Evolutionary conservation across 2,888 invertebrate genomes (phyloP), one percentile per base, ranked within the genome.

Genomic region (Cosmia pyralina): DNA sequence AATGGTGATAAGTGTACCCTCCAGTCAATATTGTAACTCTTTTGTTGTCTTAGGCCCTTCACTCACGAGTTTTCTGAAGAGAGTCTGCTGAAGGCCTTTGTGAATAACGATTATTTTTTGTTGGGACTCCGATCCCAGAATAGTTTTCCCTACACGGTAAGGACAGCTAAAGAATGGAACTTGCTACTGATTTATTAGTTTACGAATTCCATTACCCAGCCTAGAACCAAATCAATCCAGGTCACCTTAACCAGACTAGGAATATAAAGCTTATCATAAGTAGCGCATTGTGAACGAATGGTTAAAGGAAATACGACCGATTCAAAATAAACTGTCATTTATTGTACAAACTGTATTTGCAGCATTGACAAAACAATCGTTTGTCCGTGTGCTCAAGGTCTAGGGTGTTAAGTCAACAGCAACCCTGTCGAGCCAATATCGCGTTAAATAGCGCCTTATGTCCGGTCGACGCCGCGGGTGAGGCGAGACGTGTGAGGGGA

Each of bases 391-490:
- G 59, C 71, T 53, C 58, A 53, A 48, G n/a, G 13, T 63, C 19
- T 58, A 38, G 28, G 2, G 59, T 46, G 52, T 59, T 59, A 52
- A 77, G 68, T 72, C 60, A 77, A 77, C 66, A 84, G 59, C 50
- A 83, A 72, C 82, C 81, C 77, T 72, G 81, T 79, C 83, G 2
- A 50, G 73, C 81, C 72, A 81, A 77, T 68, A 80, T 75, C 75
- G 75, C 60, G 72, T 79, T 86, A 86, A 87, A 84, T 88, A 85
- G 86, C 84, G 81, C 84, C 77, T 65, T 77, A 74, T 77, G 85
- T 81, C 79, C 72, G 77, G 84, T 22, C 22, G 57, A 38, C 52
- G 22, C 38, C 1, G 62, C 68, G 59, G 60, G 13, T 4, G 34
- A 15, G 15, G 22, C 2, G 41, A n/a, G 53, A 6, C 4, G 11